Base-by-base conservation (phyloP, 1,140 invertebrate genomes). In the Drosophila ohnishii region DNA sequence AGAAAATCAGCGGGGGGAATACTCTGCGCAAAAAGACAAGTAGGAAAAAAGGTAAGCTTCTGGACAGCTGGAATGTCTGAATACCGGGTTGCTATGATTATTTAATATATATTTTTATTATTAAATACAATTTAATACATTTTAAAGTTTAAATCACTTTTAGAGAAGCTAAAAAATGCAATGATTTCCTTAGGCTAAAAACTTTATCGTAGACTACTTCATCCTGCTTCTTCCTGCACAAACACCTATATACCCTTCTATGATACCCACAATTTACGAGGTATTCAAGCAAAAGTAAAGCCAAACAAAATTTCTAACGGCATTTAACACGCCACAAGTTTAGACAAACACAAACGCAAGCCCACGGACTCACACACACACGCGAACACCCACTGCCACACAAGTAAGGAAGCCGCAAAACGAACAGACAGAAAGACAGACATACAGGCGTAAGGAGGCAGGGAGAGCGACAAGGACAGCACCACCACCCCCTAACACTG, bases 321-420 rank as follows among this genome's bases (percentile, higher is more conserved):
- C 73, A 61, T 77, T 77, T 70, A 76, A 77, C 45, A 48, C 62
- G 73, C 62, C 74, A 60, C 48, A 76, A 76, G 73, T 75, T 80
- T 64, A 67, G 62, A 47, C 72, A 77, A 64, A 72, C 70, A 58
- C 51, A 22, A 39, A 37, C 42, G 44, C 47, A 61, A 40, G 37
- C 58, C 42, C 53, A 47, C 32, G 32, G 4, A 66, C n/a, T 6
- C 25, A 13, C 45, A 32, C 53, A 14, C 53, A 53, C 51, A 58
- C 25, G 16, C 5, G 25, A 14, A 28, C 25, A 61, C 56, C 48
- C 30, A 72, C 40, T 39, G 28, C 51, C 69, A 42, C 40, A 56
- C 53, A 60, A 44, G 56, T 40, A 76, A 50, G 45, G 57, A 70
- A 77, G 40, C 45, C 48, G 34, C 57, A 39, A 45, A 64, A 69